phyloP scores from a whole-genome alignment of 2,797 vertebrate species.

The Chaenodraco wilsoni region DNA sequence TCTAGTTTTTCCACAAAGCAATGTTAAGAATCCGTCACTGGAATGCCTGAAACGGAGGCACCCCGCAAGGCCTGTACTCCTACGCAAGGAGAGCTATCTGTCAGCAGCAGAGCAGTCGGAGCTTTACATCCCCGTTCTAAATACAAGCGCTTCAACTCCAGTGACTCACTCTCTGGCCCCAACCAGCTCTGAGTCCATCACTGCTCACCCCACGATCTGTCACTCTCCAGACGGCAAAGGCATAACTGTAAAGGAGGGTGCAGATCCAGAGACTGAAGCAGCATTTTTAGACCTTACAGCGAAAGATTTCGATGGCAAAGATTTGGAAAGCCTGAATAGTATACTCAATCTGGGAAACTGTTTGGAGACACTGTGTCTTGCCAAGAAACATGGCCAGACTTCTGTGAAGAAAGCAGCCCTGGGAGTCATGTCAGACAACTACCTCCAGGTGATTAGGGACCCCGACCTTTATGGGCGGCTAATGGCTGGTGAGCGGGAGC shows the following conservation, averaged over 20 bases:
- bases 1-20: constrained; percentile 59
- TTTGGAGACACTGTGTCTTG: constrained; percentile 83
- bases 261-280: constrained; percentile 62
- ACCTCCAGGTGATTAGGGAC: constrained; percentile 89
- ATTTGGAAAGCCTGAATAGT: constrained; percentile 74
- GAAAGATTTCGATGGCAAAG: constrained; percentile 45
- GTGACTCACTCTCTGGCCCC: neutral
- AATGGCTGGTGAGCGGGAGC: constrained; percentile 87
- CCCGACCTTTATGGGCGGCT: constrained; percentile 86
- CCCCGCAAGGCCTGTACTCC: constrained; percentile 60
- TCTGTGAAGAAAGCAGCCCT: constrained; percentile 85
- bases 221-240: constrained; percentile 44
- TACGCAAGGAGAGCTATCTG: constrained; percentile 85
- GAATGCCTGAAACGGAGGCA: constrained; percentile 48
- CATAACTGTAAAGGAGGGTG: constrained; percentile 13
- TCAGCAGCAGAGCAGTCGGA: constrained; percentile 81
- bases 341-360: constrained; percentile 92
- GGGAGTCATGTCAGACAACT: constrained; percentile 93
- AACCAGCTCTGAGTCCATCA: constrained; percentile 36
- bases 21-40: constrained; percentile 20
- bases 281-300: constrained; percentile 68
- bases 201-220: constrained; percentile 21
- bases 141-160: neutral
- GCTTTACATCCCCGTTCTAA: constrained; percentile 71
- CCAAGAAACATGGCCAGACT: constrained; percentile 86